Conservation (phyloP, 1,140 invertebrate genomes). For the Heterodera schachtii region DNA sequence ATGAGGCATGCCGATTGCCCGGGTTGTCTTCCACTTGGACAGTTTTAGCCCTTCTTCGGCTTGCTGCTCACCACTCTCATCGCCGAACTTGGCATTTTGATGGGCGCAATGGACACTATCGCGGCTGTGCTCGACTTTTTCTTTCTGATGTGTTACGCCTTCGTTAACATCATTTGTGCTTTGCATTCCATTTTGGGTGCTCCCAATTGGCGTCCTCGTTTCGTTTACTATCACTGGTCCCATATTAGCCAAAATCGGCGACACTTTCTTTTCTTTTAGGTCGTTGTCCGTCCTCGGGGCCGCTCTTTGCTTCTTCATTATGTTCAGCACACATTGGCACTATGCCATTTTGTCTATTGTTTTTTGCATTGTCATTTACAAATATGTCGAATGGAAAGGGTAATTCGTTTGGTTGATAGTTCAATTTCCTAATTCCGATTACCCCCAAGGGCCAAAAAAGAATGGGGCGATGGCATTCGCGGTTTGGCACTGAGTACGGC, state of each 20-base stretch:
- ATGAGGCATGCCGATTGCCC: constrained; percentile 71
- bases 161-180: constrained; percentile 96
- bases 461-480: constrained; percentile 98
- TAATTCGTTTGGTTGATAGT: constrained; percentile 64
- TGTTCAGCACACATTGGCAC: constrained; percentile 99
- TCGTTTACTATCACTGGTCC: constrained; percentile 97
- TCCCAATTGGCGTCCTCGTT: constrained; percentile 96
- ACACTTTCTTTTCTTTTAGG: constrained; percentile 27
- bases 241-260: constrained; percentile 56
- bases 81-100: constrained; percentile 68
- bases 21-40: neutral
- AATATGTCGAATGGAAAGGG: constrained; percentile 99
- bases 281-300: constrained; percentile 88
- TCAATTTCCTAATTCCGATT: neutral
- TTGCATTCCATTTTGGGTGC: constrained; percentile 89
- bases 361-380: constrained; percentile 91
- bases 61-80: constrained; percentile 86
- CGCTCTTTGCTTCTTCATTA: constrained; percentile 89
- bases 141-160: constrained; percentile 99
- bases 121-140: constrained; percentile 71
- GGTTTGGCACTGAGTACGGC: constrained; percentile 95
- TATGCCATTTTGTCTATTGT: constrained; percentile 92
- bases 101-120: constrained; percentile 63
- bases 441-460: constrained; percentile 85
- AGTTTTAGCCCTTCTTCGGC: constrained; percentile 76